phyloP scores from a whole-genome alignment of 1,140 invertebrate genomes.

The Samia ricini region DNA sequence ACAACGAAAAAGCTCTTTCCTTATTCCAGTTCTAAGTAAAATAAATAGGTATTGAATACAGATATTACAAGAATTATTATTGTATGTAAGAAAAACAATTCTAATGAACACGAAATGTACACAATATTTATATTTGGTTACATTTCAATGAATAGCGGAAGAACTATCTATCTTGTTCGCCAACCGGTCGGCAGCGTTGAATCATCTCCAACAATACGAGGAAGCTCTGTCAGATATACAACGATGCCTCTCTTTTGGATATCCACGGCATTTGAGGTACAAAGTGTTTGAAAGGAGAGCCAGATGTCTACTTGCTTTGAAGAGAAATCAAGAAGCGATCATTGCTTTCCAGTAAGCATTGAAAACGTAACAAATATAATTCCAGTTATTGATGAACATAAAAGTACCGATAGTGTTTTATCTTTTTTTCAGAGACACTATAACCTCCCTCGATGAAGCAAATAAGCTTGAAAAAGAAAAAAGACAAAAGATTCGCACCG shows the following conservation, averaged over 20 bases:
- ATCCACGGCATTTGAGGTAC: constrained; percentile 85
- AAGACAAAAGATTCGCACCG: constrained; percentile 81
- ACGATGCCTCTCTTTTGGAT: constrained; percentile 83
- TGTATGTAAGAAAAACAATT: not conserved
- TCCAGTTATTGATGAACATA: not conserved
- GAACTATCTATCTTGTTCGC: constrained; percentile 88
- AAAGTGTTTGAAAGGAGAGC: constrained; percentile 89
- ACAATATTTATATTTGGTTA: not conserved
- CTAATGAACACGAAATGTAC: not conserved
- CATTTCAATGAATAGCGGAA: constrained; percentile 57
- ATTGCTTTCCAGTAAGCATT: constrained; percentile 79
- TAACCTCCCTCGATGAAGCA: constrained; percentile 81
- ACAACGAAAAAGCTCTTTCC: constrained; percentile 9
- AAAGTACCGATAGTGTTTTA: not conserved
- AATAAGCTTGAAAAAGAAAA: constrained; percentile 82
- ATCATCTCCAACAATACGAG: constrained; percentile 86
- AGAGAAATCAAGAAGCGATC: constrained; percentile 83
- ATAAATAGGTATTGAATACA: not conserved
- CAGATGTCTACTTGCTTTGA: constrained; percentile 85
- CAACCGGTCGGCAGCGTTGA: constrained; percentile 92
- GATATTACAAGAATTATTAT: constrained; percentile 7
- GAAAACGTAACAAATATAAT: not conserved
- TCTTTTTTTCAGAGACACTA: constrained; percentile 73
- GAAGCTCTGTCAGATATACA: constrained; percentile 84
- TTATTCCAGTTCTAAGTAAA: constrained; percentile 7